Conservation (phyloP, 2,113 vertebrate species). For the Psammodynastes pulverulentus region DNA sequence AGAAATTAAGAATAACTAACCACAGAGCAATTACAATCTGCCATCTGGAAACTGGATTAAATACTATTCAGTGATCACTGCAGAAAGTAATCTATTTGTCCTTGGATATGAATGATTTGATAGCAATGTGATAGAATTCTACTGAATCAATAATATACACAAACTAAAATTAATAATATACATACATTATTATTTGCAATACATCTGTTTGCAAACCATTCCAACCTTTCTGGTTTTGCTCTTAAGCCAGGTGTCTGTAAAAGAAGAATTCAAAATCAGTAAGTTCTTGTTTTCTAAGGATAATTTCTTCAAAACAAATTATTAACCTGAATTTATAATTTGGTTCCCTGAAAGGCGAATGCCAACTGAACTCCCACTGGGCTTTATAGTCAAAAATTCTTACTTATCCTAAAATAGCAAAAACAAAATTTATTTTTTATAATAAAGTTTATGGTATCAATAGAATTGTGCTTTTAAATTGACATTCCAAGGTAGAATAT, state of each 20-base stretch:
- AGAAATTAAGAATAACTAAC: background rate
- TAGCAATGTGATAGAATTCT: background rate
- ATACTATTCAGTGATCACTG: background rate
- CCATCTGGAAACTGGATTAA: background rate
- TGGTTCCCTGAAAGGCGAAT: background rate
- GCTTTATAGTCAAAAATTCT: background rate
- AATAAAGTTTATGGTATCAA: background rate
- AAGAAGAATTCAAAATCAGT: slow-evolving; percentile 38
- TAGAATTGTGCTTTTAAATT: background rate
- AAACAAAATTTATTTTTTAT: background rate
- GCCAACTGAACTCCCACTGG: background rate
- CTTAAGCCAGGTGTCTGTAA: slow-evolving; percentile 89
- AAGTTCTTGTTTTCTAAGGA: background rate
- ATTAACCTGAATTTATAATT: background rate
- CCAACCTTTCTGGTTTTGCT: slow-evolving; percentile 75
- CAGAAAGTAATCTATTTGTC: background rate
- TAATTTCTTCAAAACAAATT: background rate
- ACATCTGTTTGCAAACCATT: slow-evolving; percentile 88
- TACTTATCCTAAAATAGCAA: background rate
- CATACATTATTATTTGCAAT: slow-evolving; percentile 77
- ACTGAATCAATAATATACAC: background rate
- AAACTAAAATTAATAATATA: slow-evolving; percentile 3
- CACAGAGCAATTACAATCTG: background rate
- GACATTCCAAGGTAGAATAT: background rate
- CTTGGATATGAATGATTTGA: background rate